Conservation (phyloP, 2,113 vertebrate genomes). For the Fregata magnificens region DNA sequence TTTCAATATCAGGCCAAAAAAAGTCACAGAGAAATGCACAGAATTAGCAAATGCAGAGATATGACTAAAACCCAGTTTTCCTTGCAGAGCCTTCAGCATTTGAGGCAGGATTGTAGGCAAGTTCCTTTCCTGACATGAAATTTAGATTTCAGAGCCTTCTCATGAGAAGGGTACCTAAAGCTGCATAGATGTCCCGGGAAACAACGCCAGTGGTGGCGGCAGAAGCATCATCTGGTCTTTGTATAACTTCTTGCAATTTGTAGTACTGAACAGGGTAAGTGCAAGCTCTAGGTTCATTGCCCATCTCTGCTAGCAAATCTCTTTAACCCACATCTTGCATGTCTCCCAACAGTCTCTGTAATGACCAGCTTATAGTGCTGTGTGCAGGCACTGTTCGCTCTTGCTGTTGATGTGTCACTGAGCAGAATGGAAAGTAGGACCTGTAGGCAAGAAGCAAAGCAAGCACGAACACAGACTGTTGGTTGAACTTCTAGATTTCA, state of each 20-base stretch:
- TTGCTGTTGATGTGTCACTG: neutral
- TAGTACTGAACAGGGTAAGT: neutral
- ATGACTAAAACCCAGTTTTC: neutral
- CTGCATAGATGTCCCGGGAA: neutral
- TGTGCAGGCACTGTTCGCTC: neutral
- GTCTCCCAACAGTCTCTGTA: neutral
- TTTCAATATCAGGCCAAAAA: neutral
- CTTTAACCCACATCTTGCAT: neutral
- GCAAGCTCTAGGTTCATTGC: neutral
- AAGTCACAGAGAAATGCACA: neutral
- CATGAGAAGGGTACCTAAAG: neutral
- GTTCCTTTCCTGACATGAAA: neutral
- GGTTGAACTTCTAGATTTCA: neutral
- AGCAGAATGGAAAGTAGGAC: neutral
- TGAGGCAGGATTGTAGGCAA: neutral
- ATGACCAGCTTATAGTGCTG: neutral
- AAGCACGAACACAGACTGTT: neutral
- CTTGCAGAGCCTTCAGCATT: neutral
- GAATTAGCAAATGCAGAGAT: neutral
- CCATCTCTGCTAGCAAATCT: neutral
- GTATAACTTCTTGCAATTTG: neutral
- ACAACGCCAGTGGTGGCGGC: neutral
- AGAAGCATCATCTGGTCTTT: neutral
- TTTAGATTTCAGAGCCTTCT: neutral
- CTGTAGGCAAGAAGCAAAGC: neutral